These are phyloP conservation scores for Altica lythri DNA, from an alignment of 2,888 invertebrate species.

Conservation along the genomic window DNA sequence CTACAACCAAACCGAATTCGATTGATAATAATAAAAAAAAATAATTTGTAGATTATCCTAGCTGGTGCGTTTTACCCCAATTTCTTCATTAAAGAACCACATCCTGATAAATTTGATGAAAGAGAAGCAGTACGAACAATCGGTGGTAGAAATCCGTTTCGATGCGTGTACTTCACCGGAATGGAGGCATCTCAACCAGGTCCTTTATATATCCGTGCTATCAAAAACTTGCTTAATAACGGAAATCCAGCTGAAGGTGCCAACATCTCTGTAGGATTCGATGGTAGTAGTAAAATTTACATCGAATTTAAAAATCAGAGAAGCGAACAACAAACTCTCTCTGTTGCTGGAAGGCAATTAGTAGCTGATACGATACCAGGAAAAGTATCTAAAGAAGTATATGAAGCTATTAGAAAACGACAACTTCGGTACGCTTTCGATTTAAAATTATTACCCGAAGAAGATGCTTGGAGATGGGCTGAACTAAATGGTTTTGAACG, in stretches of 20 bases:
- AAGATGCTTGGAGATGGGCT: slow-evolving; percentile 60
- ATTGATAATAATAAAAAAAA: not conserved
- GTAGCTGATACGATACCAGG: slow-evolving; percentile 62
- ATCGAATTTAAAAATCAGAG: slow-evolving; percentile 63
- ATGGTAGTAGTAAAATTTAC: slow-evolving; percentile 67
- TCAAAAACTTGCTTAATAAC: slow-evolving; percentile 63
- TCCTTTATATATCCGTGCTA: slow-evolving; percentile 66
- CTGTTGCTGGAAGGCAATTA: slow-evolving; percentile 50
- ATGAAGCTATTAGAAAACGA: slow-evolving; percentile 73
- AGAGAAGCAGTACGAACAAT: slow-evolving; percentile 68
- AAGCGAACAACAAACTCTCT: slow-evolving; percentile 44
- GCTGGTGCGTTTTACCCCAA: slow-evolving; percentile 94
- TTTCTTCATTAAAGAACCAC: slow-evolving; percentile 71
- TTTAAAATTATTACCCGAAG: slow-evolving; percentile 65
- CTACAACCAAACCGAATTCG: not conserved
- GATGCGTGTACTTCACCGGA: slow-evolving; percentile 71
- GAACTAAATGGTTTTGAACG: slow-evolving; percentile 45
- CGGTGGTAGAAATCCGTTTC: slow-evolving; percentile 75
- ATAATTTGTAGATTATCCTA: slow-evolving; percentile 66
- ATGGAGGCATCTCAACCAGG: slow-evolving; percentile 70
- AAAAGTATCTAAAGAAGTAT: slow-evolving; percentile 70
- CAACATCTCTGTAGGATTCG: slow-evolving; percentile 61
- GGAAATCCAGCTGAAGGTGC: slow-evolving; percentile 55
- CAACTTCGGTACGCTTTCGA: slow-evolving; percentile 61
- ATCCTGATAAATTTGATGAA: slow-evolving; percentile 65